Base-by-base conservation (phyloP, 53 echinoderm and acorn worm genomes). In the Hippasteria phrygiana region DNA sequence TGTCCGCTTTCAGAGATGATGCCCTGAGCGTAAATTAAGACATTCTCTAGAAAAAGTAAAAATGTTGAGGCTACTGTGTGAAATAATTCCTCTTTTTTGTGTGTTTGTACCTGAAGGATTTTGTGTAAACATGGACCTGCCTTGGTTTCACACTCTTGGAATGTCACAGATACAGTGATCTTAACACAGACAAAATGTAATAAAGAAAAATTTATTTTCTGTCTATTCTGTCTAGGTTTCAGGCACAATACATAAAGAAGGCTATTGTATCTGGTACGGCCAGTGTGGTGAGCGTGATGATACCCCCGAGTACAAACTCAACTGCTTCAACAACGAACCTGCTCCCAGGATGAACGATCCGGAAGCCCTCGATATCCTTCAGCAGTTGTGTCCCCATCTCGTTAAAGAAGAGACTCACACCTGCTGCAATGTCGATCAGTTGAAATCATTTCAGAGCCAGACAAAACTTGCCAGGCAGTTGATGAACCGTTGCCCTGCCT, bases 401-500 rank as follows among this genome's bases (percentile, higher is more conserved):
- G 80, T 95, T 11, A 70, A 62, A 33, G 69, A 85, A 34, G 63
- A 76, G n/a, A 93, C 95, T 75, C 55, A 90, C 46, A 93, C 97
- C 48, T 97, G 97, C 89, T 97, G 97, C 43, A 85, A 91, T 51
- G 41, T 83, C 1, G 9, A 53, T 14, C 95, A 95, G 87, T 77
- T 97, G 67, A 41, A 87, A 31, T 91, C 93, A 11, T 90, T 97
- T 47, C 54, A 86, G 53, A 48, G n/a, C 42, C 92, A 93, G 55
- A 93, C 94, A 13, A 88, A 91, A 32, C 71, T 88, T 9, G 93
- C 97, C 0, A 77, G 92, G 12, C 91, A 97, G 83, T 84, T 94
- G 31, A 88, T 97, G 69, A 87, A 74, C n/a, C 63, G 89, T 18
- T 97, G 97, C 65, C 97, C 97, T 3, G 93, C 97, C 1, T 97